A percentile compares a stretch with the other conserved stretches of the same genome.
These are phyloP conservation scores for Erpetoichthys calabaricus DNA, from an alignment of 2,797 vertebrate genomes.

Conservation along the genomic window DNA sequence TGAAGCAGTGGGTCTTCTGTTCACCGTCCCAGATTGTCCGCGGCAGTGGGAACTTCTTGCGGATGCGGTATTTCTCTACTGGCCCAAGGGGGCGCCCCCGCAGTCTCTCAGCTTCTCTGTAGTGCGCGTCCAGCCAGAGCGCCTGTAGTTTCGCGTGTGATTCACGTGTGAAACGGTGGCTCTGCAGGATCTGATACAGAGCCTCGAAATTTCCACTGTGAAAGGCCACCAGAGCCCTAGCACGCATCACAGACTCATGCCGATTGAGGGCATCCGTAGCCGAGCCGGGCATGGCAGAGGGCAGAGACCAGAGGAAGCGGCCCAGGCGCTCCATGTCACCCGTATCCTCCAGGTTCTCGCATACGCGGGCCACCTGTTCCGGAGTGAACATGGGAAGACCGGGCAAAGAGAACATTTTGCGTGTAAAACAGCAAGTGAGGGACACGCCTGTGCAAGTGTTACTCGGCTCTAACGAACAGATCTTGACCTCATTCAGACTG, in stretches of 20 bases:
- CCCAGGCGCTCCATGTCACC: constrained; percentile 63
- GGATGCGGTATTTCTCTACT: constrained; percentile 64
- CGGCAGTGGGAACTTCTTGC: constrained; percentile 66
- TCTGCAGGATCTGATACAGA: constrained; percentile 61
- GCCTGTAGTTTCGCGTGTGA: constrained; percentile 62
- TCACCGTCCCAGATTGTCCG: constrained; percentile 67
- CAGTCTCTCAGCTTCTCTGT: constrained; percentile 59
- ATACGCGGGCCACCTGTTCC: constrained; percentile 61
- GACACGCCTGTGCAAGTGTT: no score
- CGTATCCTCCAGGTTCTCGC: constrained; percentile 63
- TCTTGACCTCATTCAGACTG: no score
- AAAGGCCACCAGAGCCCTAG: constrained; percentile 58
- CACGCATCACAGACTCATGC: constrained; percentile 62
- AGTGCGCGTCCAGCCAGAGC: constrained; percentile 63
- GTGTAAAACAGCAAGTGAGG: no score
- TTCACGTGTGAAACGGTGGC: constrained; percentile 55
- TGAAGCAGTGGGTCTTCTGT: constrained; percentile 67
- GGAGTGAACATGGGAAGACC: constrained; percentile 55
- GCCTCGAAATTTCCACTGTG: constrained; percentile 60
- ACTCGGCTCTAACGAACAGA: no score
- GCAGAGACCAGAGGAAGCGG: constrained; percentile 63
- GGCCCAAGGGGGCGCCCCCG: constrained; percentile 54
- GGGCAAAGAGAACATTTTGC: constrained; percentile 41
- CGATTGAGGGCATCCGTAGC: constrained; percentile 49
- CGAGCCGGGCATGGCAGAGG: constrained; percentile 47